These are phyloP conservation scores for Zosterops lateralis DNA, from an alignment of 2,113 vertebrate genomes.

Conservation along the genomic window DNA sequence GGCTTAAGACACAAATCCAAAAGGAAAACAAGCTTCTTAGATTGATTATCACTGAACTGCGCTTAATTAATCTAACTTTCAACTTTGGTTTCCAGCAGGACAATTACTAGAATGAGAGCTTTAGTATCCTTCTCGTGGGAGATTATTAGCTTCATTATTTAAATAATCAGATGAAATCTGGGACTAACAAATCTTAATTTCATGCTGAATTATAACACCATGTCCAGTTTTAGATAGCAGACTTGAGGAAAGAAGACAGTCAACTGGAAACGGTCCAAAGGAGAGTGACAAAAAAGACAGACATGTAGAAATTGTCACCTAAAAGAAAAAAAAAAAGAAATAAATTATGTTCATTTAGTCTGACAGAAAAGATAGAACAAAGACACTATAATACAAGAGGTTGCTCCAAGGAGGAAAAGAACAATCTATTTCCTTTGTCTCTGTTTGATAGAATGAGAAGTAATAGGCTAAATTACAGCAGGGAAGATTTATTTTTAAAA, in stretches of 20 bases:
- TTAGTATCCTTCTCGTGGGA: not conserved
- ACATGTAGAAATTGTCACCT: slow-evolving; percentile 10
- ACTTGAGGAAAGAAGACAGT: slow-evolving; percentile 1
- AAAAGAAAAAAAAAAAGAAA: not conserved
- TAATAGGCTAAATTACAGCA: slow-evolving; percentile 25
- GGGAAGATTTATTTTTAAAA: slow-evolving; percentile 56
- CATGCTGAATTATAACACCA: not conserved
- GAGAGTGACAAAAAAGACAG: not conserved
- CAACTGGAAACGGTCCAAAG: not conserved
- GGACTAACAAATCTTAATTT: slow-evolving; percentile 20
- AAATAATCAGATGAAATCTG: slow-evolving; percentile 16
- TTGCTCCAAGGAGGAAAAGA: slow-evolving; percentile 31
- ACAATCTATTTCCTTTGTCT: slow-evolving; percentile 32
- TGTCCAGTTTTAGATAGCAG: not conserved
- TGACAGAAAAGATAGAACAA: not conserved
- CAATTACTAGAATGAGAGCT: not conserved
- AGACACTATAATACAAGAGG: not conserved
- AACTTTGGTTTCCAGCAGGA: slow-evolving; percentile 1
- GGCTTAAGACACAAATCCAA: not conserved
- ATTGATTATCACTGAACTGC: slow-evolving; percentile 1
- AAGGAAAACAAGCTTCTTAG: not conserved
- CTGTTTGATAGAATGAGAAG: slow-evolving; percentile 24
- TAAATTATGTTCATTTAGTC: slow-evolving; percentile 10
- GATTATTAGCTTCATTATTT: slow-evolving; percentile 4
- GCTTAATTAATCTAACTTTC: slow-evolving; percentile 1